Evolutionary conservation across 2,888 invertebrate genomes (phyloP), one percentile per base, ranked within the genome.

Genomic region (Euclidia mi): DNA sequence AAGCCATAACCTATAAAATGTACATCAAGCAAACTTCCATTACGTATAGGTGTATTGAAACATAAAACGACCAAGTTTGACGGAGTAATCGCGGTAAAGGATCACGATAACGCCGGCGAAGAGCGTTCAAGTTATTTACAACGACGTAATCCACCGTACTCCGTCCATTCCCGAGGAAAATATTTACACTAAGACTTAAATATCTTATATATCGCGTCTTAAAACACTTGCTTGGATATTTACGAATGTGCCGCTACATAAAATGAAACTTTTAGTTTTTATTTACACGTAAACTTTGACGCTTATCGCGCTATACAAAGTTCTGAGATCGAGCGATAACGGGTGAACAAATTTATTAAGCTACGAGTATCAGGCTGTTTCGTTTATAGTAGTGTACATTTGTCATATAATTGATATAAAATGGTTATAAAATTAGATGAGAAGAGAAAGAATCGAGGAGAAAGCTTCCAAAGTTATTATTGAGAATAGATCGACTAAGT

Each of bases 151-250:
- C 67, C 64, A 49, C 40, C 29, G 20, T 37, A 35, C 56, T 56
- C 37, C 46, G 63, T 65, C 63, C 52, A 47, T 45, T 47, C 47
- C 38, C 7, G n/a, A 9, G 42, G 56, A 59, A 71, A 70, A 77
- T 77, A 72, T 71, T 70, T 71, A 69, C 65, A 60, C 65, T 56
- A 48, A 58, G 58, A 66, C 62, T 71, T 66, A 66, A 68, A 69
- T 71, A 70, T 69, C 65, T 74, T 74, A 73, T 70, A 71, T 71
- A 69, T 55, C 43, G 46, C 57, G 52, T 52, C 45, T 46, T 60
- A 46, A 60, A 67, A 62, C 62, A 32, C 20, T 48, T 40, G 29
- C n/a, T 20, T 17, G 9, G 2, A 47, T 18, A 14, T 40, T 25
- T 32, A 40, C 20, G 20, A 31, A 38, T 18, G 32, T 31, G 14